Percentiles rank a stretch among this genome's conserved stretches.
Evolutionary conservation across 2,797 vertebrate species (phyloP).

Genomic region (Echeneis naucrates): DNA sequence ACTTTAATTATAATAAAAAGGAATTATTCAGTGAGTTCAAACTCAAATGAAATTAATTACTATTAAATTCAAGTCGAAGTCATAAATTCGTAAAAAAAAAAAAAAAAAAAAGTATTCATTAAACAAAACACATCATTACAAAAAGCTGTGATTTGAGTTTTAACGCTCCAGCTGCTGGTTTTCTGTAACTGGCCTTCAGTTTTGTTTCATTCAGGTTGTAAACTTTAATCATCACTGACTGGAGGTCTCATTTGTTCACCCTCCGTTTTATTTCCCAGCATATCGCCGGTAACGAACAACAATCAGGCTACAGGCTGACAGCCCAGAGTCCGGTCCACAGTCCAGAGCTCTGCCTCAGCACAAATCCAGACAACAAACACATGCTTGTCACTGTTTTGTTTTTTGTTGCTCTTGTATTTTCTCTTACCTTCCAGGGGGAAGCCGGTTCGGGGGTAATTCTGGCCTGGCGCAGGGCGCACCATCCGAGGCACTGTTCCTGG

Average conservation of each 20-base stretch:
- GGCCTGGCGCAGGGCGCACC: conserved; percentile 93
- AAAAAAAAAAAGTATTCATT: neutral
- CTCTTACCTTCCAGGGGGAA: conserved; percentile 93
- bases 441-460: conserved; percentile 94
- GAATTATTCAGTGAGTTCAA: neutral
- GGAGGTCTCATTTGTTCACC: conserved; percentile 50
- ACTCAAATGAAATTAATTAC: neutral
- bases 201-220: conserved; percentile 33
- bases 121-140: conserved; percentile 8
- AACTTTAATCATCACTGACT: conserved; percentile 61
- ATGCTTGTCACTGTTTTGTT: conserved; percentile 6
- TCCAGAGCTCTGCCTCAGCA: conserved; percentile 38
- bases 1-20: neutral
- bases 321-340: conserved; percentile 4
- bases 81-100: neutral
- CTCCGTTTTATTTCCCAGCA: conserved; percentile 58
- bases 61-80: neutral
- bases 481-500: conserved; percentile 91
- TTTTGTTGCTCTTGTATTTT: neutral
- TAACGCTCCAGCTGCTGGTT: neutral
- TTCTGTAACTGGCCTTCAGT: conserved; percentile 16
- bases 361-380: conserved; percentile 41
- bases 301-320: conserved; percentile 22
- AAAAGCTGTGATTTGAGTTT: neutral
- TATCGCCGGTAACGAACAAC: conserved; percentile 51